A percentile compares a stretch with the other conserved stretches of the same genome.
These are phyloP conservation scores for Himalopsyche tibetana DNA, from an alignment of 2,888 invertebrate species.

Conservation along the genomic window DNA sequence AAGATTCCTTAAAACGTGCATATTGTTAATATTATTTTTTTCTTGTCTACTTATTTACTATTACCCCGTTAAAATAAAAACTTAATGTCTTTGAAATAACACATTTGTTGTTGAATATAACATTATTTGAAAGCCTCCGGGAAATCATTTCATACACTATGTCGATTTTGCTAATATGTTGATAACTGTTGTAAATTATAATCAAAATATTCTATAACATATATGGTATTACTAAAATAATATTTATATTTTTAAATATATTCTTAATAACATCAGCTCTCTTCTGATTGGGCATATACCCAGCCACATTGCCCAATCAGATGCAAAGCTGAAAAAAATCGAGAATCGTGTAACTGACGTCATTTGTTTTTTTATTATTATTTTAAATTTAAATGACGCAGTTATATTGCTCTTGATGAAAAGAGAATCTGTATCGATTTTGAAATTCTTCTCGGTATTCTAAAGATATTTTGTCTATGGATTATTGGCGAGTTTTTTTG, in stretches of 20 bases:
- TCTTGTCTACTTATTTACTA: too few species aligned
- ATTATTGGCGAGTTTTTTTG: background rate
- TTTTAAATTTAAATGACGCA: conserved; percentile 20
- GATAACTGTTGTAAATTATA: conserved; percentile 46
- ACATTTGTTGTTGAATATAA: too few species aligned
- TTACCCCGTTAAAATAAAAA: too few species aligned
- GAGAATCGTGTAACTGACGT: conserved; percentile 50
- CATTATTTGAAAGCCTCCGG: background rate
- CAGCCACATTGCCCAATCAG: conserved; percentile 86
- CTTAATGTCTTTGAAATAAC: too few species aligned
- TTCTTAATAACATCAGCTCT: conserved; percentile 71
- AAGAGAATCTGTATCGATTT: conserved; percentile 16
- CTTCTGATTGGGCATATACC: conserved; percentile 83
- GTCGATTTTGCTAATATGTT: conserved; percentile 1
- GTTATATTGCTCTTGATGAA: conserved; percentile 27
- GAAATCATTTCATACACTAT: conserved; percentile 18
- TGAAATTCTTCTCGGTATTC: background rate
- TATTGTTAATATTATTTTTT: too few species aligned
- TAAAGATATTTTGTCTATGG: conserved; percentile 11
- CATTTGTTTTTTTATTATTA: conserved; percentile 39
- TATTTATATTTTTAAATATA: conserved; percentile 42
- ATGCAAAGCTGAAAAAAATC: conserved; percentile 69
- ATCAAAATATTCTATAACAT: conserved; percentile 39
- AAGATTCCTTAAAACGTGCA: too few species aligned
- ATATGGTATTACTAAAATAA: conserved; percentile 41